phyloP scores from a whole-genome alignment of 2,113 vertebrate species.

The Prinia subflava region DNA sequence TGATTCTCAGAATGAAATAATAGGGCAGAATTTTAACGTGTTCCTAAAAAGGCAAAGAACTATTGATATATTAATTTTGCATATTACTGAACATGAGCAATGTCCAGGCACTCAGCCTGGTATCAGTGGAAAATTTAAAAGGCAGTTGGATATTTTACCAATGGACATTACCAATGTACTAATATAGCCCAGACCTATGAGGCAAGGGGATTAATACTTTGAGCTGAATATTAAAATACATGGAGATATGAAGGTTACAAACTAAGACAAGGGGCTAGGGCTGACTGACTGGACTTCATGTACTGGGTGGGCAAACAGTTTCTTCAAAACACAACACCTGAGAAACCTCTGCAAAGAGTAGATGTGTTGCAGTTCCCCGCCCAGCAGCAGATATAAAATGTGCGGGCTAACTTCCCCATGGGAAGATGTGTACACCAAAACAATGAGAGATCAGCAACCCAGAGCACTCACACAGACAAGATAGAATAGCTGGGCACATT shows the following conservation, averaged over 20 bases:
- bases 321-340: neutral
- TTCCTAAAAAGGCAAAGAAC: neutral
- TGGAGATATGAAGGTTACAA: neutral
- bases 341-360: neutral
- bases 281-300: neutral
- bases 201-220: neutral
- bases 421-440: neutral
- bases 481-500: constrained; percentile 16
- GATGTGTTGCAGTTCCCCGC: neutral
- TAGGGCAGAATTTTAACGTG: neutral
- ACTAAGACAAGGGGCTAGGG: neutral
- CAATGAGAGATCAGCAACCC: neutral
- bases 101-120: no score
- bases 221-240: neutral
- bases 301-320: rapidly evolving
- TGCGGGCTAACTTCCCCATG: neutral
- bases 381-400: neutral
- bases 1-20: neutral
- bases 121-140: neutral
- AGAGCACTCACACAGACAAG: neutral
- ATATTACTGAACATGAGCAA: neutral
- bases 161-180: neutral
- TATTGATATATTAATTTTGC: neutral
- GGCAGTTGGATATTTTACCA: neutral
- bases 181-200: neutral